These are phyloP conservation scores for Tineola bisselliella DNA, from an alignment of 2,888 invertebrate species.

Conservation along the genomic window DNA sequence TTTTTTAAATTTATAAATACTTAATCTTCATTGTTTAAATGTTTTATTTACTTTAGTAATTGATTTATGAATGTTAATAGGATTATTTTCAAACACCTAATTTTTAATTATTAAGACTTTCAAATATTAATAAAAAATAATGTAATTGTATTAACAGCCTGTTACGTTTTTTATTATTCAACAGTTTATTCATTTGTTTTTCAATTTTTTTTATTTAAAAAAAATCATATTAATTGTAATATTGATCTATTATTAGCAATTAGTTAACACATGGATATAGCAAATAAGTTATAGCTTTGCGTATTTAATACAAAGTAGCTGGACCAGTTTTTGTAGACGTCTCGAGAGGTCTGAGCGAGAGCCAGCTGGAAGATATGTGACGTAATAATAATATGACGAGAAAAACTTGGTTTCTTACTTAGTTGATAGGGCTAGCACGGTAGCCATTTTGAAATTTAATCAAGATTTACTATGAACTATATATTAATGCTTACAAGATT, in stretches of 20 bases:
- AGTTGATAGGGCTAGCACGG: neutral
- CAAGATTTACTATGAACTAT: neutral
- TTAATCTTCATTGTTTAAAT: neutral
- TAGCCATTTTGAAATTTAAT: slow-evolving; percentile 1
- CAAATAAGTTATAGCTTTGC: neutral
- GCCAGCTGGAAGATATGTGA: neutral
- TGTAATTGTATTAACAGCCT: no score
- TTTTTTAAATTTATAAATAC: neutral
- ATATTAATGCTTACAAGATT: neutral
- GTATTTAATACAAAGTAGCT: neutral
- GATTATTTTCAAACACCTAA: neutral
- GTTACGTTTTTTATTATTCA: no score
- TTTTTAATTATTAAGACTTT: no score
- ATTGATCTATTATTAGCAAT: neutral
- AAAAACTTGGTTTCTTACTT: neutral
- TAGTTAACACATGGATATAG: neutral
- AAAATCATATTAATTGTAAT: no score
- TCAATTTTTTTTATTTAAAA: no score
- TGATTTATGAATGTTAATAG: neutral
- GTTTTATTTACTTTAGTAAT: neutral
- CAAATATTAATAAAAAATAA: no score
- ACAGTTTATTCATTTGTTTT: no score
- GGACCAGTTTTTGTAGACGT: slow-evolving; percentile 1
- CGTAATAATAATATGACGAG: slow-evolving; percentile 5
- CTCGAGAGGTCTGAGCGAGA: neutral